Evolutionary conservation across 2,797 vertebrate genomes (phyloP), one percentile per base, ranked within the genome.

Genomic region (Eptatretus atami): DNA sequence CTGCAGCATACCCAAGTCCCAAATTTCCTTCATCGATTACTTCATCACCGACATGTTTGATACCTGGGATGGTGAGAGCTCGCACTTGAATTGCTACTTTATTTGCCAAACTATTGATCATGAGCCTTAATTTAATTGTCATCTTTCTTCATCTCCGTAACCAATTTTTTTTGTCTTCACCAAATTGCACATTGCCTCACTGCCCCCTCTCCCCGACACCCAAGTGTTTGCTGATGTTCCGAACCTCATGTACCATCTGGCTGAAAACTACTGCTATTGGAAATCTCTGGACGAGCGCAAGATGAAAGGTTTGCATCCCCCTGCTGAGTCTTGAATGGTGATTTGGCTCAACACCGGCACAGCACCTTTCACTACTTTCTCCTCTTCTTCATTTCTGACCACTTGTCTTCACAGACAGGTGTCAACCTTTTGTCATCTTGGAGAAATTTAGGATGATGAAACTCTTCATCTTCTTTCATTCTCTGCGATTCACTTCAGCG

Each of bases 251-350:
- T 80, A 86, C 60, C 81, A 95, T 71, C 67, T 95, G 73, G 76
- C 83, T 0, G 81, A 82, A 69, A 95, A 93, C 72, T 86, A 87
- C 77, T 86, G 86, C 72, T 85, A 95, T 74, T 95, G 86, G 87
- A 95, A 88, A 78, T 77, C 71, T 52, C 68, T 95, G 75, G 87
- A 93, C 66, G 86, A 90, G 68, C 77, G 83, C 64, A 87, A 88
- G 71, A 88, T 82, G 69, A 87, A 81, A 72, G 84, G 79, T 67
- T 76, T 90, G 65, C 78, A 80, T 63, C 84, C 80, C 65, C 79
- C 82, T 1, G 75, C 80, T 52, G 76, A 83, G 66, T 72, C 69
- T 53, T 76, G 71, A 71, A 74, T 70, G 67, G 72, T 64, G 74
- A 44, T 44, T 44, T 44, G 31, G 31, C 31, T 44, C 31, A 44